Percentiles rank a stretch among this genome's conserved stretches.
Conservation (phyloP, 2,888 invertebrate genomes). For the Cetonia aurata region DNA sequence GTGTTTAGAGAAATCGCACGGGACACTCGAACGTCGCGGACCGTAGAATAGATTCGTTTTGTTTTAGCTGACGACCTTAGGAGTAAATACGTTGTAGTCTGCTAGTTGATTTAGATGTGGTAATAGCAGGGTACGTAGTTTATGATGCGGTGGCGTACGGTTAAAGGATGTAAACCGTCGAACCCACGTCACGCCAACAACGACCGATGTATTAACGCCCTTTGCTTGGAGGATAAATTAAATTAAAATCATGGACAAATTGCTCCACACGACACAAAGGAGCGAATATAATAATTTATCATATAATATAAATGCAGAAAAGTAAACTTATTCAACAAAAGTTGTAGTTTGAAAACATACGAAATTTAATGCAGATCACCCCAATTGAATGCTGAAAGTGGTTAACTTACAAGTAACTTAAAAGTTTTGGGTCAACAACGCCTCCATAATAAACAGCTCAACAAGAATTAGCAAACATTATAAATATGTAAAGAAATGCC, state of each 20-base stretch:
- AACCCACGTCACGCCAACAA: slow-evolving; percentile 58
- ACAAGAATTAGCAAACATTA: too few relatives aligned
- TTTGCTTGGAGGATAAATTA: slow-evolving; percentile 52
- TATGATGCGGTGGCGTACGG: slow-evolving; percentile 52
- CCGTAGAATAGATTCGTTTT: slow-evolving; percentile 24
- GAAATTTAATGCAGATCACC: too few relatives aligned
- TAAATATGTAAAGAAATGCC: too few relatives aligned
- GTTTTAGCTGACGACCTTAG: slow-evolving; percentile 19
- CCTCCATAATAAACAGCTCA: too few relatives aligned
- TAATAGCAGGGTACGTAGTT: slow-evolving; percentile 52
- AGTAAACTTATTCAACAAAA: too few relatives aligned
- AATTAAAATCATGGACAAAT: slow-evolving; percentile 47
- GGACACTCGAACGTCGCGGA: slow-evolving; percentile 21
- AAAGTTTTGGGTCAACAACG: too few relatives aligned
- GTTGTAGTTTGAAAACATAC: too few relatives aligned
- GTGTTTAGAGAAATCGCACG: slow-evolving; percentile 47
- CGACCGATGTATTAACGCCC: slow-evolving; percentile 55
- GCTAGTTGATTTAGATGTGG: slow-evolving; percentile 53
- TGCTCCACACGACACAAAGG: not conserved
- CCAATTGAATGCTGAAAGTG: too few relatives aligned
- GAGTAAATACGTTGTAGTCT: slow-evolving; percentile 44
- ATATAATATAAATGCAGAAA: too few relatives aligned
- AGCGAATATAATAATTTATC: too few relatives aligned
- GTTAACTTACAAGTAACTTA: too few relatives aligned
- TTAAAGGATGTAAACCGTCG: slow-evolving; percentile 54